Percentiles rank a stretch among this genome's conserved stretches.
phyloP scores from a whole-genome alignment of 2,113 vertebrate genomes.

The Raja brachyura region DNA sequence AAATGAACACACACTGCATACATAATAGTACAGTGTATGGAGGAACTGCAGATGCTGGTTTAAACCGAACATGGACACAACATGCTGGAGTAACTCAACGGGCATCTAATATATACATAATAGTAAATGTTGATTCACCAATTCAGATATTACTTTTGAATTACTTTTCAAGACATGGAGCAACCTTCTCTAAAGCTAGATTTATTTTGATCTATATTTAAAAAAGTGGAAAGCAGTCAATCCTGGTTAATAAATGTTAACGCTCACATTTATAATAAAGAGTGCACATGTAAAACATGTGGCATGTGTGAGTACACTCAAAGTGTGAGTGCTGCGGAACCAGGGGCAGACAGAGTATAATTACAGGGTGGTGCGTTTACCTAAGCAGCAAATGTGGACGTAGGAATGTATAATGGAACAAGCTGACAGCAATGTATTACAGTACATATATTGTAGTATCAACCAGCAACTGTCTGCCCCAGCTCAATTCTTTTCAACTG shows the following conservation, averaged over 20 bases:
- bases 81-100: too few species aligned
- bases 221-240: not conserved
- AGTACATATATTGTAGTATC: not conserved
- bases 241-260: not conserved
- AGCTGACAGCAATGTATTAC: constrained; percentile 1
- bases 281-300: not conserved
- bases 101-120: not conserved
- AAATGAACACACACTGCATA: not conserved
- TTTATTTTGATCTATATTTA: not conserved
- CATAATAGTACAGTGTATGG: not conserved
- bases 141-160: not conserved
- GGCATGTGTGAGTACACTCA: not conserved
- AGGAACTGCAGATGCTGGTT: too few species aligned
- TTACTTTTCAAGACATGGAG: not conserved
- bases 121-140: not conserved
- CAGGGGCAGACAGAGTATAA: not conserved
- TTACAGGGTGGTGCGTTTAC: not conserved
- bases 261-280: not conserved
- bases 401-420: constrained; percentile 18
- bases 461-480: not conserved
- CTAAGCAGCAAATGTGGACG: not conserved
- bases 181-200: not conserved
- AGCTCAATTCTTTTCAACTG: not conserved
- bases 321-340: not conserved
- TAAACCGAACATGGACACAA: too few species aligned